Conservation (phyloP, 2,888 invertebrate species). For the Cyrtodaria siliqua region DNA sequence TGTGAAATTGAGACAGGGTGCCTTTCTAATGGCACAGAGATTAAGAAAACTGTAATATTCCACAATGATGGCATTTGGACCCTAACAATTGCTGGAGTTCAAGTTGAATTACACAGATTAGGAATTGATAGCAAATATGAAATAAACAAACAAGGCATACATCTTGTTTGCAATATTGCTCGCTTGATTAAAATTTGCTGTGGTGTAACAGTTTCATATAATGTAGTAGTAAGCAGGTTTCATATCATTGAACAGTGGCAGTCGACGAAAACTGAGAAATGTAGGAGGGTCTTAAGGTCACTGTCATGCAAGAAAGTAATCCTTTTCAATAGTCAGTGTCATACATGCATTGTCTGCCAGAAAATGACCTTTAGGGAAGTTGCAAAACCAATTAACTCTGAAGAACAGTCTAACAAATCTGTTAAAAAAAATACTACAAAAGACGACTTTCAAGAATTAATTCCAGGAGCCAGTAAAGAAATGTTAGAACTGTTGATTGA, state of each 20-base stretch:
- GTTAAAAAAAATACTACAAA: no score
- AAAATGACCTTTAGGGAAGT: no score
- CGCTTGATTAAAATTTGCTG: neutral
- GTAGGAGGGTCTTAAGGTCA: no score
- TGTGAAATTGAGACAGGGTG: constrained; percentile 1
- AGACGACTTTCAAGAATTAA: neutral
- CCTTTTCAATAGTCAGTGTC: no score
- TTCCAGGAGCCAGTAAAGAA: neutral
- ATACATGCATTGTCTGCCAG: no score
- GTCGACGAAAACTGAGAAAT: no score
- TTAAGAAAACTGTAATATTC: neutral
- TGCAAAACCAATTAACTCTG: no score
- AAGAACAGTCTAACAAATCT: no score
- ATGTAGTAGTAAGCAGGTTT: no score
- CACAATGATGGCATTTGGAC: neutral
- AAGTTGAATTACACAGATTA: neutral
- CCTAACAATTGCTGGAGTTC: neutral
- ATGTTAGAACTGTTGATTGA: neutral
- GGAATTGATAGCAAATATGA: neutral
- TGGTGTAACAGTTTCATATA: neutral
- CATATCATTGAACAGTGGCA: no score
- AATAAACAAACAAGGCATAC: neutral
- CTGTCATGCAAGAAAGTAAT: no score
- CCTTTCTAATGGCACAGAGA: neutral
- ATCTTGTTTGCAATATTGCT: neutral